phyloP scores from a whole-genome alignment of 53 echinoderm and acorn worm species.

The Arbacia lixula region DNA sequence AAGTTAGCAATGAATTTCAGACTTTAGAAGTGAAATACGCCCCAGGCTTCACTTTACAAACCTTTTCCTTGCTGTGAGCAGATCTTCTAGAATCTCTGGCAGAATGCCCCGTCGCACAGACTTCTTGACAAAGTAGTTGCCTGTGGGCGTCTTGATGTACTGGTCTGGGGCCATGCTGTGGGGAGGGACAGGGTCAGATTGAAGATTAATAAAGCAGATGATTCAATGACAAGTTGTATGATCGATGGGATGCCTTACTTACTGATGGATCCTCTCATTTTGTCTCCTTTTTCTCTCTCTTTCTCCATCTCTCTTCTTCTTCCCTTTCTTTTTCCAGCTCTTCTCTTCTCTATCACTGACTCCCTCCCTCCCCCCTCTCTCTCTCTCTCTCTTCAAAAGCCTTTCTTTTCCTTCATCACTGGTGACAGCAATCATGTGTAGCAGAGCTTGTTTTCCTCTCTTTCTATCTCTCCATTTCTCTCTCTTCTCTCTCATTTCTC shows the following conservation, averaged over 20 bases:
- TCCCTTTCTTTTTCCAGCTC: not conserved
- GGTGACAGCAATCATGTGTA: not conserved
- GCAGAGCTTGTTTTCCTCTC: not conserved
- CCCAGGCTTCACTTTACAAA: too few relatives aligned
- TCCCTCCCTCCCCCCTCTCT: not conserved
- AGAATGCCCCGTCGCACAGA: conserved; percentile 79
- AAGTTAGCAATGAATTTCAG: too few relatives aligned
- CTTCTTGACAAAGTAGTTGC: conserved; percentile 98
- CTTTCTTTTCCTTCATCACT: not conserved
- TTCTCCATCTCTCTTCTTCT: not conserved
- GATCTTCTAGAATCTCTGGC: conserved; percentile 89
- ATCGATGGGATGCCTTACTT: too few relatives aligned
- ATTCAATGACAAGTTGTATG: too few relatives aligned
- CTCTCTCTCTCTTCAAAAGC: not conserved
- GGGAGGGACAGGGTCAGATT: too few relatives aligned
- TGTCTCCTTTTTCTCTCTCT: too few relatives aligned
- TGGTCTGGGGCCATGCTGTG: conserved; percentile 81
- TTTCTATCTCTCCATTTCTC: not conserved
- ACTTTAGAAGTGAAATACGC: too few relatives aligned
- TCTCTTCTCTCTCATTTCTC: not conserved
- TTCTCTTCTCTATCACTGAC: not conserved
- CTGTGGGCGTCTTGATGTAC: conserved; percentile 94
- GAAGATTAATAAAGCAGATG: too few relatives aligned
- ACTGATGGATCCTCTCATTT: too few relatives aligned
- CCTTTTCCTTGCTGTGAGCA: conserved; percentile 92